A percentile compares a stretch with the other conserved stretches of the same genome.
Conservation (phyloP, 2,113 vertebrate genomes). For the Oncorhynchus gorbuscha region DNA sequence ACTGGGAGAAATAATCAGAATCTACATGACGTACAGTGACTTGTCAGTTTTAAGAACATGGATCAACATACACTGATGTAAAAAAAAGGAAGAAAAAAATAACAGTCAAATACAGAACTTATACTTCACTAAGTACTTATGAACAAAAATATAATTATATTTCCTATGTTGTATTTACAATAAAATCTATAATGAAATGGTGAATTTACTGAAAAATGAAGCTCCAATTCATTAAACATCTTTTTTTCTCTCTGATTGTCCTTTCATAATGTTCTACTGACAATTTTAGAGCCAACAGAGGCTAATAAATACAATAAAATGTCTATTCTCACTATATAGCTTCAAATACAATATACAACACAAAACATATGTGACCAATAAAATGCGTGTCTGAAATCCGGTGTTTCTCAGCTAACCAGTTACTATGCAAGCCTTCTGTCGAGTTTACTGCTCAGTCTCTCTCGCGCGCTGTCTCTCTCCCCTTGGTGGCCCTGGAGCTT, state of each 20-base stretch:
- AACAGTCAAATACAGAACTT: constrained; percentile 93
- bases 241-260: constrained; percentile 85
- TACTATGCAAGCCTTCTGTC: constrained; percentile 73
- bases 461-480: constrained; percentile 56
- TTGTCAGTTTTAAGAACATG: constrained; percentile 83
- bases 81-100: constrained; percentile 50
- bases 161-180: constrained; percentile 98
- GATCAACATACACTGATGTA: constrained; percentile 78
- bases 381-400: constrained; percentile 75
- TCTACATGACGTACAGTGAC: constrained; percentile 89
- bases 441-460: constrained; percentile 72
- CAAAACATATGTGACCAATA: constrained; percentile 70
- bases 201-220: constrained; percentile 78
- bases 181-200: constrained; percentile 91
- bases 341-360: constrained; percentile 81
- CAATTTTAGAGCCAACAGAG: constrained; percentile 89
- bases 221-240: constrained; percentile 78
- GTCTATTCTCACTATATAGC: constrained; percentile 79
- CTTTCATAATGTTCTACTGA: constrained; percentile 79
- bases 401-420: constrained; percentile 78
- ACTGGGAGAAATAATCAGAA: constrained; percentile 78
- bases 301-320: constrained; percentile 96
- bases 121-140: constrained; percentile 89
- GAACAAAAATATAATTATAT: constrained; percentile 97
- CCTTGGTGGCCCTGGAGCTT: constrained; percentile 86